Evolutionary conservation across 2,888 invertebrate species (phyloP).

Genomic region (Patella ulyssiponensis): DNA sequence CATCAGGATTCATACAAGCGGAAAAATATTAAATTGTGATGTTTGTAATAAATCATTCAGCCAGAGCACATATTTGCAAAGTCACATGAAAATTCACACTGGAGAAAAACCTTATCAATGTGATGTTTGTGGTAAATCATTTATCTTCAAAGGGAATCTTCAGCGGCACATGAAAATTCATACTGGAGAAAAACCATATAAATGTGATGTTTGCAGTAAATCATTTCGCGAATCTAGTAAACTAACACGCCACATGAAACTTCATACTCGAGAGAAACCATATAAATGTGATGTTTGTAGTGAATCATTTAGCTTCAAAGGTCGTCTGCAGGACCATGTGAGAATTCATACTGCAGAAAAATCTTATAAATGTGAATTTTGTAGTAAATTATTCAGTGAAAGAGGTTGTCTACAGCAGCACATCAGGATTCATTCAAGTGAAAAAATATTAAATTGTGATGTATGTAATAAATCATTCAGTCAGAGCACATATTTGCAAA

Average conservation of each 20-base stretch:
- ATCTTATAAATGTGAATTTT: constrained; percentile 22
- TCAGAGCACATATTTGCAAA: neutral
- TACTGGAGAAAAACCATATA: neutral
- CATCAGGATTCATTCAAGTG: neutral
- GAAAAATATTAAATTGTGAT: no score
- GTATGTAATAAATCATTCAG: neutral
- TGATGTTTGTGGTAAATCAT: no score
- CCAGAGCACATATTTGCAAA: no score
- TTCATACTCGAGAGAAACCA: constrained; percentile 6
- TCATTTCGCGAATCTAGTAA: neutral
- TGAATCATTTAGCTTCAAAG: neutral
- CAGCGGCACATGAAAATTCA: no score
- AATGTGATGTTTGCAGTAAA: neutral
- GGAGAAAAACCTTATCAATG: no score
- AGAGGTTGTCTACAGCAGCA: constrained; percentile 3
- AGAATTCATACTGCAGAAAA: constrained; percentile 2
- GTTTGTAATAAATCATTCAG: no score
- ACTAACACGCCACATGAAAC: neutral
- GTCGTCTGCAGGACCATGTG: neutral
- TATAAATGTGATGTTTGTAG: constrained; percentile 9
- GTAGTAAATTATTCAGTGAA: constrained; percentile 19
- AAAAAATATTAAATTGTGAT: neutral
- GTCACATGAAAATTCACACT: no score
- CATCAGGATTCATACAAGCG: no score
- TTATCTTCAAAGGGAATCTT: no score